Base-by-base conservation (phyloP, 2,113 vertebrate genomes). In the Mugil cephalus region DNA sequence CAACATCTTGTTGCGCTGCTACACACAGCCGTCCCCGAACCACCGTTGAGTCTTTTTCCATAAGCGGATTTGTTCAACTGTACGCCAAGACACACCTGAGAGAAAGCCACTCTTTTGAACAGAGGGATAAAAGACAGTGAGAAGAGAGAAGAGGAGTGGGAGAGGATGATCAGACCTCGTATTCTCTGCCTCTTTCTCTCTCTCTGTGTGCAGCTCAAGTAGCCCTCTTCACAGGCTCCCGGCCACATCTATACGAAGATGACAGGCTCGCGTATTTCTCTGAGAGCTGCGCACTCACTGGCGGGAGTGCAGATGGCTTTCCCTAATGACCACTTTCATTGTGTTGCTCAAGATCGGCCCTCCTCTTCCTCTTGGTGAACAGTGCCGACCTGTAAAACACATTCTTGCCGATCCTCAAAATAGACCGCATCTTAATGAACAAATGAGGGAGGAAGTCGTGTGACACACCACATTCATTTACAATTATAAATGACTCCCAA, bases 11-110 rank as follows among this genome's bases (percentile, higher is more conserved):
- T 52, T 69, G 59, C 66, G 21, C 54, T 65, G 15, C 40, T 42
- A 24, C 42, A 55, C 67, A 66, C 2, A 10, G 38, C 51, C 80
- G 13, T 43, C 42, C 36, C 45, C 42, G 17, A 73, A 70, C n/a
- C 14, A 5, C 47, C 68, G n/a, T 38, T 39, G 12, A 12, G 38
- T 36, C 59, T 62, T 70, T 69, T 81, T 78, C 53, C 43, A 64
- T 58, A 62, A 77, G 55, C 34, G 1, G 17, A 62, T 82, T 79
- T 75, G 45, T 75, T 61, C 50, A 52, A 24, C 56, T 68, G 58
- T 65, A 56, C 15, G 55, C 50, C 12, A 35, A 18, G 17, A 30
- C 40, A 52, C 64, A 87, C 65, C 78, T 75, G 62, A 85, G 55
- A 60, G 35, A 67, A 38, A 45, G 10, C 43, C 39, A 62, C 46